These are phyloP conservation scores for Phytoseiulus persimilis DNA, from an alignment of 2,888 invertebrate species.

Conservation along the genomic window DNA sequence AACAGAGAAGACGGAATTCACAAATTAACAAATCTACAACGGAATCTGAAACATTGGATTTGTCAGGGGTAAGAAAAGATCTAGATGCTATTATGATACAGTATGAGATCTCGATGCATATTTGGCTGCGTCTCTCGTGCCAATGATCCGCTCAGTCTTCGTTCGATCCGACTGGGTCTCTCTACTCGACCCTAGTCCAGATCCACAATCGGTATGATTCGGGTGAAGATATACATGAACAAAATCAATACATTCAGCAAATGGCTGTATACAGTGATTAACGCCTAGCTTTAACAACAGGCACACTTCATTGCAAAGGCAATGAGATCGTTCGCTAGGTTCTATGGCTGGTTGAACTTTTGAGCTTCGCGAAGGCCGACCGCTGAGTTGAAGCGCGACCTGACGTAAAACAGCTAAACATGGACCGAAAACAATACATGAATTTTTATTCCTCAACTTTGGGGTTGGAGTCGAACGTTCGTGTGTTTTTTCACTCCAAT, in stretches of 20 bases:
- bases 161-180: background rate
- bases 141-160: background rate
- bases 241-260: background rate
- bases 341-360: background rate
- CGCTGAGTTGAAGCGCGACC: background rate
- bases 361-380: background rate
- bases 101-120: background rate
- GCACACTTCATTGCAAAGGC: background rate
- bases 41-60: background rate
- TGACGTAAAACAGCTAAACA: background rate
- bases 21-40: background rate
- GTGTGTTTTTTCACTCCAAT: background rate
- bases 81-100: background rate
- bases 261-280: background rate
- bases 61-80: background rate
- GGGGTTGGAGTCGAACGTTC: background rate
- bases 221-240: background rate
- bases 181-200: background rate
- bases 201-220: background rate
- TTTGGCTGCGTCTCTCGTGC: background rate
- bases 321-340: background rate
- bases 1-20: background rate
- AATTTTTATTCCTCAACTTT: slow-evolving; percentile 5
- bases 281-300: background rate
- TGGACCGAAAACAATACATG: background rate